Base-by-base conservation (phyloP, 2,113 vertebrate species). In the Procavia capensis region DNA sequence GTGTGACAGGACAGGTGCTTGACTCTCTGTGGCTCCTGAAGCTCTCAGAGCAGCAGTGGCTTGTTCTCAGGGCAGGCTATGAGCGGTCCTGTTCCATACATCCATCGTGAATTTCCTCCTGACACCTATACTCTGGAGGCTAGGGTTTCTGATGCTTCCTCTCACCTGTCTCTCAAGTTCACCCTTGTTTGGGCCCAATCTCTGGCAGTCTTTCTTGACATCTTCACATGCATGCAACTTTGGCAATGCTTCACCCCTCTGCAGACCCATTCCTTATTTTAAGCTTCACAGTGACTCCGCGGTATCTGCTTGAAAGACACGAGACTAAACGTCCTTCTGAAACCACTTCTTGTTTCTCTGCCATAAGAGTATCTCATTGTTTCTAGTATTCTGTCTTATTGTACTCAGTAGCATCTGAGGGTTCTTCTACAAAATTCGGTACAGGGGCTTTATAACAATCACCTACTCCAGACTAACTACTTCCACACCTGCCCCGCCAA, bases 401-500 rank as follows among this genome's bases (percentile, higher is more conserved):
- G 68, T 34, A 6, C 36, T 45, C 34, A 11, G 36, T 3, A 57
- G 10, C 9, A 24, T 41, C 64, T 14, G 16, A 64, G 27, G 36
- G 11, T 57, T 76, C 79, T 57, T 50, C 79, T 75, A 43, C 1
- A 31, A 27, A 17, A 36, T 43, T 45, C n/a, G 19, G 76, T 6
- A 34, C 17, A n/a, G 14, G 3, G 41, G 61, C 47, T 34, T 31
- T 22, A 5, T 20, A 22, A 10, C 2, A 41, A 19, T 41, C 25
- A 9, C 39, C 29, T 47, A 34, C 47, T 31, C 80, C 0, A 0
- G 0, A 9, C 34, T 41, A 17, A 24, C n/a, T n/a, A n/a, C n/a
- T n/a, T n/a, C n/a, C n/a, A n/a, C n/a, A n/a, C n/a, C n/a, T n/a
- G n/a, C n/a, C n/a, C n/a, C n/a, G n/a, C n/a, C n/a, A n/a, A n/a